Evolutionary conservation across 2,113 vertebrate species (phyloP).

Genomic region (Brienomyrus longianalis): DNA sequence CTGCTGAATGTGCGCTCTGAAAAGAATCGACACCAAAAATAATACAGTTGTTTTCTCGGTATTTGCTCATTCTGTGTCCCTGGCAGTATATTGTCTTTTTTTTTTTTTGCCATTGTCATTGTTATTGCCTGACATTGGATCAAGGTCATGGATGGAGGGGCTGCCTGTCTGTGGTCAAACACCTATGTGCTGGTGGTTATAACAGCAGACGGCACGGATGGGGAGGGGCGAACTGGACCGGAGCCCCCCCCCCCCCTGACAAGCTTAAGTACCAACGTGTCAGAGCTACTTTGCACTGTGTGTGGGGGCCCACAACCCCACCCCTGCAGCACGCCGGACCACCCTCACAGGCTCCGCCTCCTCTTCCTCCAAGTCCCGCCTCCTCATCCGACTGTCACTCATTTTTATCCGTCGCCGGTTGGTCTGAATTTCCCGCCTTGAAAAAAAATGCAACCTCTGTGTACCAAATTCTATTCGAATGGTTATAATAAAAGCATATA

Average conservation of each 20-base stretch:
- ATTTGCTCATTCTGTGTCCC: not conserved
- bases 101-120: not conserved
- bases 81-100: not conserved
- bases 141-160: not conserved
- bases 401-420: slow-evolving; percentile 34
- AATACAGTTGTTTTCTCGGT: not conserved
- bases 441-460: slow-evolving; percentile 57
- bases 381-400: not conserved
- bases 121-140: not conserved
- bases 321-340: not conserved
- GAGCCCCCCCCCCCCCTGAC: not conserved
- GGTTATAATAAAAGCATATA: slow-evolving; percentile 65
- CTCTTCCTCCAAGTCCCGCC: not conserved
- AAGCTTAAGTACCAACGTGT: not conserved
- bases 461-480: slow-evolving; percentile 59
- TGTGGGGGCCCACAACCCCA: not conserved
- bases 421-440: slow-evolving; percentile 35
- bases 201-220: not conserved
- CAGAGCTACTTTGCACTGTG: not conserved
- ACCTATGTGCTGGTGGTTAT: not conserved
- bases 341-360: not conserved
- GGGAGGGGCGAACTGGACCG: not conserved
- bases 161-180: not conserved
- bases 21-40: slow-evolving; percentile 2
- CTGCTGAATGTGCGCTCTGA: not conserved